Conservation (phyloP, 1,140 invertebrate genomes). For the Drosophila bocqueti region DNA sequence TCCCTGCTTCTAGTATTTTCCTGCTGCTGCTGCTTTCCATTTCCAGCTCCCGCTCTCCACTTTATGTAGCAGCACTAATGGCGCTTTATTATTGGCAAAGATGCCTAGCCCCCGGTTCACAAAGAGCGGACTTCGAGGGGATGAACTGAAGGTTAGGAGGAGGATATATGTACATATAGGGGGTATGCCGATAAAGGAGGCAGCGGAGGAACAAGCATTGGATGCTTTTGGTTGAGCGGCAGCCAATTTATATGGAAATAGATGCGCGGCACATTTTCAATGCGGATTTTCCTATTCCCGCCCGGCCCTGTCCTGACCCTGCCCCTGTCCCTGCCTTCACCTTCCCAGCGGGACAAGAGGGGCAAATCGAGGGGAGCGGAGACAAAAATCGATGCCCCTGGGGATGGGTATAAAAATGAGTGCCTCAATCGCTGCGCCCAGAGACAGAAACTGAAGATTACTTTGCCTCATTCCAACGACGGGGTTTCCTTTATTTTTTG, state of each 20-base stretch:
- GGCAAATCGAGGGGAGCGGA: constrained; percentile 3
- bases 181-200: background rate
- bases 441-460: constrained; percentile 48
- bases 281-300: constrained; percentile 55
- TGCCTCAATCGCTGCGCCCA: constrained; percentile 40
- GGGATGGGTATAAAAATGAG: constrained; percentile 33
- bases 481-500: constrained; percentile 22
- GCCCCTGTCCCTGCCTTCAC: background rate
- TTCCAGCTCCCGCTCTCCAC: constrained; percentile 23
- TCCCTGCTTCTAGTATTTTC: background rate
- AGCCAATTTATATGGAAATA: constrained; percentile 82
- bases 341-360: background rate
- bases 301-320: background rate
- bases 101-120: constrained; percentile 46
- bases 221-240: constrained; percentile 55
- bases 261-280: constrained; percentile 79
- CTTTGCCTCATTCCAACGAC: constrained; percentile 36
- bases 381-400: constrained; percentile 42
- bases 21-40: constrained; percentile 25
- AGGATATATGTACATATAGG: background rate
- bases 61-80: constrained; percentile 83
- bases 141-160: background rate
- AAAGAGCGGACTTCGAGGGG: background rate
- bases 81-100: constrained; percentile 81
- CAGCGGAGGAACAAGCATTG: constrained; percentile 9